Percentiles rank a stretch among this genome's conserved stretches.
phyloP scores from a whole-genome alignment of 2,113 vertebrate species.

The Hystrix cristata region DNA sequence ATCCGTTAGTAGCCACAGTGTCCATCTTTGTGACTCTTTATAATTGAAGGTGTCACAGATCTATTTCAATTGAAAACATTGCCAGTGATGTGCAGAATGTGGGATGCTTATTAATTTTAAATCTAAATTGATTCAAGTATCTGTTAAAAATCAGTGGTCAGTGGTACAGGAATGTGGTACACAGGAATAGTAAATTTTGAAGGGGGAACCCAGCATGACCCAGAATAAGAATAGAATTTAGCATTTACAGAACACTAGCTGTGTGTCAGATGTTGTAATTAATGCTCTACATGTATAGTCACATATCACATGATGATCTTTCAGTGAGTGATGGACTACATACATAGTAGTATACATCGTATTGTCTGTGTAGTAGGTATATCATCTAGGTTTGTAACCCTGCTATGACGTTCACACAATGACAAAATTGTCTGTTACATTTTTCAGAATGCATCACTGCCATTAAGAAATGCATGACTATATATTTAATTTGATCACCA shows the following conservation, averaged over 20 bases:
- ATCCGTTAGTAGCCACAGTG: background rate
- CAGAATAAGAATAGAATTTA: background rate
- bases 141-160: background rate
- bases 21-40: background rate
- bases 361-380: background rate
- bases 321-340: background rate
- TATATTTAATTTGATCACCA: background rate
- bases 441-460: background rate
- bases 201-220: background rate
- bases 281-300: background rate
- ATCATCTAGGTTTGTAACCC: background rate
- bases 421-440: background rate
- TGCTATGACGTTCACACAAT: background rate
- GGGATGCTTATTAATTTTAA: background rate
- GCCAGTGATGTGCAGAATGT: background rate
- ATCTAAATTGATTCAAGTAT: background rate
- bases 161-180: background rate
- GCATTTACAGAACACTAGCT: background rate
- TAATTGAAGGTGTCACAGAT: background rate
- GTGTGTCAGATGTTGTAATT: background rate
- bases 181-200: background rate
- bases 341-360: too few relatives aligned
- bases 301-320: background rate
- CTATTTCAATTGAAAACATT: constrained; percentile 8
- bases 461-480: background rate